Evolutionary conservation across 2,797 vertebrate genomes (phyloP), one percentile per base, ranked within the genome.

Genomic region (Micrastur ruficollis): DNA sequence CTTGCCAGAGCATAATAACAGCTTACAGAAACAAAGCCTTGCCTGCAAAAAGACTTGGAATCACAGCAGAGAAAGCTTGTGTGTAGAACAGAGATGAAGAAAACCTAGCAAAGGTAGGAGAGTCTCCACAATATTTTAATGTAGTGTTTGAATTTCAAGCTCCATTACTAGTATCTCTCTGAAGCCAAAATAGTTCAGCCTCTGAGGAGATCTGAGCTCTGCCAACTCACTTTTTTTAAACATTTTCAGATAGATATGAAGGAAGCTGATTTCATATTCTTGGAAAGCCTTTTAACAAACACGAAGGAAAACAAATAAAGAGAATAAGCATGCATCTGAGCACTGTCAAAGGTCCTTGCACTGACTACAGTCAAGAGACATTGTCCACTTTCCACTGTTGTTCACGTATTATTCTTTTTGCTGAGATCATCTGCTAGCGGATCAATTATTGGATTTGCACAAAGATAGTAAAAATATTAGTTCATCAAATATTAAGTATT

Each of bases 21-120:
- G 36, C 70, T 81, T 89, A 52, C n/a, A 81, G 73, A 95, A 96
- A 86, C 40, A 95, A 93, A 95, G 44, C 38, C 20, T 79, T 52
- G 55, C 26, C 61, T 66, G 55, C 25, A 73, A 84, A 90, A 46
- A 89, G 46, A 29, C 32, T 66, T 72, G 68, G 72, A 88, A 70
- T 55, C 50, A 73, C 22, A 74, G 62, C 19, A 81, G 44, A 92
- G n/a, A 32, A 95, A 89, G 25, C 22, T 46, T 81, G 26, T 50
- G 31, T 62, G 7, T 50, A 89, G 94, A 91, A 66, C 20, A 88
- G 38, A 79, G 29, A 78, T 58, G 38, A 88, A 61, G 42, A 32
- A 40, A 86, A 91, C 9, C 32, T 53, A 62, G 34, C 29, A 90
- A 94, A 89, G 34, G 22, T 67, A 21, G 27, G 29, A 86, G 32